Conservation (phyloP, 2,888 invertebrate genomes). For the Anagyrus pseudococci region DNA sequence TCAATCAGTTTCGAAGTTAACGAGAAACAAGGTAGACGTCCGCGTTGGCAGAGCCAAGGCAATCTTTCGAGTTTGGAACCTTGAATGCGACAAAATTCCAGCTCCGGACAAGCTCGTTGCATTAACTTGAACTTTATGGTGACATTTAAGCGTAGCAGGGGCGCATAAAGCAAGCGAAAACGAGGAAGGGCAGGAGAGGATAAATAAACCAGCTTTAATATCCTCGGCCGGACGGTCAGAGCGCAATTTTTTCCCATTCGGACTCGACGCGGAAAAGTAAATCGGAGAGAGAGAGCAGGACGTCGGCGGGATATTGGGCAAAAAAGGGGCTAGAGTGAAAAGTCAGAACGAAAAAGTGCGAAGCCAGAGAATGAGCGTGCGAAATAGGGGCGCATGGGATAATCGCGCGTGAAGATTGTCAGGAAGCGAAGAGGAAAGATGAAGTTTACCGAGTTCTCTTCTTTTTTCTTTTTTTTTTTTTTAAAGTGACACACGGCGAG, state of each 20-base stretch:
- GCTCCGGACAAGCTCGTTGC: too few relatives aligned
- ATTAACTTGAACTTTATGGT: slow-evolving; percentile 36
- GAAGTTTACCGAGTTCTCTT: background rate
- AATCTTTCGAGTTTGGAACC: too few relatives aligned
- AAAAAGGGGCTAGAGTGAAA: slow-evolving; percentile 1
- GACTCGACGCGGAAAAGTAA: background rate
- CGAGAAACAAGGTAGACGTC: too few relatives aligned
- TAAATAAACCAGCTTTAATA: slow-evolving; percentile 40
- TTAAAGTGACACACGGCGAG: too few relatives aligned
- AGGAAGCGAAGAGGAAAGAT: background rate
- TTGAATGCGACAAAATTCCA: too few relatives aligned
- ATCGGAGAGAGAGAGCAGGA: background rate
- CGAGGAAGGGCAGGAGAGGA: slow-evolving; percentile 24
- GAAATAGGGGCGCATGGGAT: slow-evolving; percentile 9
- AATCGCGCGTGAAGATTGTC: slow-evolving; percentile 29
- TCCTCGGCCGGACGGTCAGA: slow-evolving; percentile 36
- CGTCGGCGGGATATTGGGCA: too few relatives aligned
- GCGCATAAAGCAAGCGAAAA: slow-evolving; percentile 14
- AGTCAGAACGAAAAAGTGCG: background rate
- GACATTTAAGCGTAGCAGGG: slow-evolving; percentile 29
- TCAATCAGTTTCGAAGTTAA: too few relatives aligned
- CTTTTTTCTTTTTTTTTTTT: too few relatives aligned
- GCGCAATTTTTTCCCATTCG: slow-evolving; percentile 12
- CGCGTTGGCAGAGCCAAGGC: too few relatives aligned
- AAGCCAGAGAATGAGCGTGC: background rate